These are phyloP conservation scores for Myiothlypis coronata DNA, from an alignment of 2,797 vertebrate genomes.

Conservation along the genomic window DNA sequence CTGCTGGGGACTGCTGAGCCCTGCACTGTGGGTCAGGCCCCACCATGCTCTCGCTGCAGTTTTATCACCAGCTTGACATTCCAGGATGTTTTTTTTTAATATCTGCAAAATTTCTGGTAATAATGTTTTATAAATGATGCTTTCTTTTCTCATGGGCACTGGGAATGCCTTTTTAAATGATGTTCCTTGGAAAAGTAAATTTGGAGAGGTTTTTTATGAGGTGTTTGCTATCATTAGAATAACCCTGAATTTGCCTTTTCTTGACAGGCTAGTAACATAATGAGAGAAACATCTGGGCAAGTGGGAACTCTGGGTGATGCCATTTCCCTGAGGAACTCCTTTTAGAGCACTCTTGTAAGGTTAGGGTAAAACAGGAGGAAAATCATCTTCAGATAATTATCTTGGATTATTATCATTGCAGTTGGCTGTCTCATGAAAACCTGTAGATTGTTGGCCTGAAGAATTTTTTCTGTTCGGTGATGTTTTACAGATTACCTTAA, in stretches of 20 bases:
- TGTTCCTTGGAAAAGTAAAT: slow-evolving; percentile 72
- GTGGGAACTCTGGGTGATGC: slow-evolving; percentile 58
- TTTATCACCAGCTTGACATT: neutral
- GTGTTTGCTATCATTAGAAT: slow-evolving; percentile 77
- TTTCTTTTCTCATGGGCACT: slow-evolving; percentile 63
- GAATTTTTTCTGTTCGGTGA: neutral
- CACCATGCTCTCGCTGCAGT: neutral
- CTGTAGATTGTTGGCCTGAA: neutral
- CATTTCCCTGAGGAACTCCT: slow-evolving; percentile 43
- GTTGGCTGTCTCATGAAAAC: slow-evolving; percentile 12
- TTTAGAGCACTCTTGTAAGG: neutral
- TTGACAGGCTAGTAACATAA: slow-evolving; percentile 64
- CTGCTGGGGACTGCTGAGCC: neutral
- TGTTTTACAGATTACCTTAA: neutral
- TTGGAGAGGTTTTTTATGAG: slow-evolving; percentile 72
- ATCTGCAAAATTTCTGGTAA: slow-evolving; percentile 62
- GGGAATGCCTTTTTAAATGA: slow-evolving; percentile 56
- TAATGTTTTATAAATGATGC: slow-evolving; percentile 57
- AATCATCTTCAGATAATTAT: slow-evolving; percentile 34
- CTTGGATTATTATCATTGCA: neutral
- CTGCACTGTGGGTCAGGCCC: neutral
- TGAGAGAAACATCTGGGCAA: slow-evolving; percentile 76
- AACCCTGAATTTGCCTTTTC: slow-evolving; percentile 68
- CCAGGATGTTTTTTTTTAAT: neutral
- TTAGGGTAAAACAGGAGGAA: slow-evolving; percentile 33